These are phyloP conservation scores for Eurois occulta DNA, from an alignment of 2,888 invertebrate species.

Conservation along the genomic window DNA sequence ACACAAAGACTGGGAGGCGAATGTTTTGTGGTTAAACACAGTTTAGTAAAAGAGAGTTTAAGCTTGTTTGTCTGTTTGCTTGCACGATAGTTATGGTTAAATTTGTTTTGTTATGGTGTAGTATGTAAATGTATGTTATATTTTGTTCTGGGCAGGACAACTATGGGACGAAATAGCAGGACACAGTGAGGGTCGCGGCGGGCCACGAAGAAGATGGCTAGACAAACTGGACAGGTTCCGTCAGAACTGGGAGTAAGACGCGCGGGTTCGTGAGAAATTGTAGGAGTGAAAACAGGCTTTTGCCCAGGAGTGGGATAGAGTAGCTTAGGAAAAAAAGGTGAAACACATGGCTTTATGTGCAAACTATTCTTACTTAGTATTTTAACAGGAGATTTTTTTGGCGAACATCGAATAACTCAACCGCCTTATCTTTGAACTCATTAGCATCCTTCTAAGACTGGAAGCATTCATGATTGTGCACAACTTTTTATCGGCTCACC, in stretches of 20 bases:
- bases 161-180: neutral
- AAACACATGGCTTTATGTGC: too few relatives aligned
- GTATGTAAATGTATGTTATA: neutral
- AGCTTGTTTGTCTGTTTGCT: slow-evolving; percentile 16
- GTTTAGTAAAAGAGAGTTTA: slow-evolving; percentile 24
- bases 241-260: neutral
- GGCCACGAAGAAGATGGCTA: neutral
- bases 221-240: neutral
- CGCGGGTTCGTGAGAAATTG: neutral
- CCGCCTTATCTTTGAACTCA: neutral
- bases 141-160: neutral
- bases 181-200: neutral
- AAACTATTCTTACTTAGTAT: neutral
- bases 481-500: neutral
- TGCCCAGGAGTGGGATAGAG: too few relatives aligned
- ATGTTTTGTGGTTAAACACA: slow-evolving; percentile 29
- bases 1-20: slow-evolving; percentile 26
- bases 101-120: neutral
- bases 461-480: neutral
- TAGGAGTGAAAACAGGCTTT: neutral
- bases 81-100: slow-evolving; percentile 9
- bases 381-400: neutral
- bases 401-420: neutral
- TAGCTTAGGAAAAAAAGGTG: too few relatives aligned
- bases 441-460: neutral